A percentile compares a stretch with the other conserved stretches of the same genome.
Evolutionary conservation across 2,797 vertebrate species (phyloP).

Genomic region (Mareca strepera): DNA sequence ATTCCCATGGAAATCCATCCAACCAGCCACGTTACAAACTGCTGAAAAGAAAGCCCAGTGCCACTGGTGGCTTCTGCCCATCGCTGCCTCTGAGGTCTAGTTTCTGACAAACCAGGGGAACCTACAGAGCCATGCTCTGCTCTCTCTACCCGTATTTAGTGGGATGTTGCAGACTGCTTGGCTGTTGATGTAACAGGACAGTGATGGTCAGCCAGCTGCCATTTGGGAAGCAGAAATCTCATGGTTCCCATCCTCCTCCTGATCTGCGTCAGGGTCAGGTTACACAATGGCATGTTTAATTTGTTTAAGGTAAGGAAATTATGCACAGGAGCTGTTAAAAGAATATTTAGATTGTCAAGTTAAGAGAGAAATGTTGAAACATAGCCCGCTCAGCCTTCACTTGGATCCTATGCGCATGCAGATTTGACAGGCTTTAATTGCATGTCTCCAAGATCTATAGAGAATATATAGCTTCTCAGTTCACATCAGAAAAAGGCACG

Average conservation of each 20-base stretch:
- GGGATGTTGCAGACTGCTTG: accelerated
- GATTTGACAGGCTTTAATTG: conserved; percentile 64
- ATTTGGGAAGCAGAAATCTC: not conserved
- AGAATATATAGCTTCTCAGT: conserved; percentile 45
- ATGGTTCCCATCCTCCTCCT: not conserved
- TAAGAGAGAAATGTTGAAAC: conserved; percentile 39
- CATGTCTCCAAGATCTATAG: conserved; percentile 43
- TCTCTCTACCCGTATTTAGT: accelerated
- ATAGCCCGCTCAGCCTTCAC: conserved; percentile 32
- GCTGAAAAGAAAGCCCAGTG: not conserved
- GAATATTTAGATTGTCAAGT: conserved; percentile 55
- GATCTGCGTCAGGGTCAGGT: accelerated
- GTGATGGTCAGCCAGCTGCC: not conserved
- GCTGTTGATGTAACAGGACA: not conserved
- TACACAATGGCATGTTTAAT: not conserved
- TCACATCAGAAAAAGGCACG: conserved; percentile 31
- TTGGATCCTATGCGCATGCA: conserved; percentile 40
- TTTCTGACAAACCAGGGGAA: not conserved
- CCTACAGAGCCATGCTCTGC: not conserved
- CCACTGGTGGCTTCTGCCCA: not conserved
- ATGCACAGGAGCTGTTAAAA: conserved; percentile 37
- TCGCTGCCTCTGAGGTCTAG: not conserved
- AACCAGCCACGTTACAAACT: not conserved
- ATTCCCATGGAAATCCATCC: not conserved
- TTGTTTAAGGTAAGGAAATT: conserved; percentile 49